phyloP scores from a whole-genome alignment of 2,113 vertebrate species.

The Acanthisitta chloris region DNA sequence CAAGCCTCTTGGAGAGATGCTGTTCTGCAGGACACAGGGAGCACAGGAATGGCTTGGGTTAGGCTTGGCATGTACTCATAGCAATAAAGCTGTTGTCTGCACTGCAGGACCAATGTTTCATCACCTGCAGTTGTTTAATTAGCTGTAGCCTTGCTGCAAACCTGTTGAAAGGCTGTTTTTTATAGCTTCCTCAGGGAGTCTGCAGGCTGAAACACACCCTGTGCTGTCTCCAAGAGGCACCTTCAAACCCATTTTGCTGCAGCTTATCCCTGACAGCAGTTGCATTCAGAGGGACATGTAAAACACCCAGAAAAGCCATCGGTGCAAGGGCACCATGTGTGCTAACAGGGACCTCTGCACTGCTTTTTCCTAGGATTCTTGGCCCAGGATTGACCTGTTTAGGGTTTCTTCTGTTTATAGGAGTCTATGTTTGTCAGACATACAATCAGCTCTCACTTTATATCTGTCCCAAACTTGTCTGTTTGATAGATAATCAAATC shows the following conservation, averaged over 20 bases:
- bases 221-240: constrained; percentile 5
- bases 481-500: neutral
- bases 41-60: neutral
- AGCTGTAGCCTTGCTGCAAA: constrained; percentile 44
- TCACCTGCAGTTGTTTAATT: constrained; percentile 43
- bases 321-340: neutral
- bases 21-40: neutral
- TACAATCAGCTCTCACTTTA: neutral
- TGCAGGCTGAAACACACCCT: constrained; percentile 15
- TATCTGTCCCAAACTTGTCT: neutral
- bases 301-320: neutral
- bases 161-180: constrained; percentile 40
- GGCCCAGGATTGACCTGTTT: constrained; percentile 4
- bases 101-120: constrained; percentile 6
- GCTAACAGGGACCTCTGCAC: neutral
- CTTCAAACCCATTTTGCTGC: constrained; percentile 1
- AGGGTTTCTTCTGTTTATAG: neutral
- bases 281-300: neutral
- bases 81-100: neutral
- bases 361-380: neutral
- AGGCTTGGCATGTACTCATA: neutral
- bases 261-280: neutral
- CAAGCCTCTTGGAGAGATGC: neutral
- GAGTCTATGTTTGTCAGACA: neutral
- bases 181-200: constrained; percentile 1